These are phyloP conservation scores for Garrulus glandarius DNA, from an alignment of 2,797 vertebrate genomes.

Conservation along the genomic window DNA sequence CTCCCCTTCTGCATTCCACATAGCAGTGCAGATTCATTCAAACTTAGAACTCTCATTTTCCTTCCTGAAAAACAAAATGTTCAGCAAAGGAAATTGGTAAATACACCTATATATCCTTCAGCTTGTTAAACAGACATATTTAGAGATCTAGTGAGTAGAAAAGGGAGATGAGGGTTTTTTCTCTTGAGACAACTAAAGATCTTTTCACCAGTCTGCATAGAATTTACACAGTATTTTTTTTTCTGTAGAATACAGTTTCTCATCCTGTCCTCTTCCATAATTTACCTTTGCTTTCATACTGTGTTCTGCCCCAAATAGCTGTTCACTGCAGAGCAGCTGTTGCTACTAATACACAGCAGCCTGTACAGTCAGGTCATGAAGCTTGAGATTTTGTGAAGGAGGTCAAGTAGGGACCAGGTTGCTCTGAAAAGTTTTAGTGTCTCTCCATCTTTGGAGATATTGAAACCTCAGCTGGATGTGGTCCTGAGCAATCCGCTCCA, in stretches of 20 bases:
- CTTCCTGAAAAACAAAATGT: not conserved
- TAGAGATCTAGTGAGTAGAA: not conserved
- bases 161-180: not conserved
- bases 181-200: not conserved
- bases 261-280: not conserved
- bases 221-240: not conserved
- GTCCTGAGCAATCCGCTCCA: not conserved
- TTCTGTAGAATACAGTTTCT: not conserved
- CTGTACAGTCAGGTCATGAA: not conserved
- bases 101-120: not conserved
- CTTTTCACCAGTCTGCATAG: not conserved
- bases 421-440: not conserved
- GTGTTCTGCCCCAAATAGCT: not conserved
- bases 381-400: not conserved
- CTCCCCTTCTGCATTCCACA: not conserved
- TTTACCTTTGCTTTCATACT: not conserved
- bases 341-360: not conserved
- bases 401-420: not conserved
- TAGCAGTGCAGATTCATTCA: not conserved
- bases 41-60: not conserved
- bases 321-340: not conserved
- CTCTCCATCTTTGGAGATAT: not conserved
- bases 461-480: not conserved
- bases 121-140: not conserved
- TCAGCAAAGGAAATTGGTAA: not conserved